Evolutionary conservation across 2,888 invertebrate genomes (phyloP).

Genomic region (Trichopoda pennipes): DNA sequence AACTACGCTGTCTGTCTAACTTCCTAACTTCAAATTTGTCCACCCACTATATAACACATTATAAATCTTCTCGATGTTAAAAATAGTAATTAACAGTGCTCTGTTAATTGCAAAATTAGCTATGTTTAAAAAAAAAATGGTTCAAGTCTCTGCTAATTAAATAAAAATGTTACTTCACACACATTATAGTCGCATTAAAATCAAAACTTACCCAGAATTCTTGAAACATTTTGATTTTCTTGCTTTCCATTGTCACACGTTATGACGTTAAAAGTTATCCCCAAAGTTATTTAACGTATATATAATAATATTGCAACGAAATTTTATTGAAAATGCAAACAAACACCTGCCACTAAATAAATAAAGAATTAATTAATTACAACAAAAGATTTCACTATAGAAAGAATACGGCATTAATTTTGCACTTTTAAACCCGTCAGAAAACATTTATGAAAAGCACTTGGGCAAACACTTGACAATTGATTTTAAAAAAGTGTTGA

Average conservation of each 20-base stretch:
- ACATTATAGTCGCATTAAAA: neutral
- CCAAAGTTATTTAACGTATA: constrained; percentile 12
- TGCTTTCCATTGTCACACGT: constrained; percentile 19
- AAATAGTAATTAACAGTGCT: no score
- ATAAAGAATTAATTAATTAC: constrained; percentile 7
- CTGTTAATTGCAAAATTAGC: no score
- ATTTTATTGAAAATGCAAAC: neutral
- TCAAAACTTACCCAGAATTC: constrained; percentile 61
- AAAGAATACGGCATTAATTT: constrained; percentile 23
- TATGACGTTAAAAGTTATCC: constrained; percentile 1
- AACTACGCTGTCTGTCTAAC: no score
- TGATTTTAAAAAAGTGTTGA: constrained; percentile 37
- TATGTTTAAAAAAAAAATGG: no score
- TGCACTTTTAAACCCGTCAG: constrained; percentile 33
- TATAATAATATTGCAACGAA: neutral
- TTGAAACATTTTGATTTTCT: constrained; percentile 50
- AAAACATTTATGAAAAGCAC: neutral
- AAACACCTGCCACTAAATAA: constrained; percentile 48
- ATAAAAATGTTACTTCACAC: no score
- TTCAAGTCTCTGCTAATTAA: no score
- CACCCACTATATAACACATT: no score
- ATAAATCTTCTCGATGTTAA: no score
- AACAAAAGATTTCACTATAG: constrained; percentile 1
- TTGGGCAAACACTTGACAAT: neutral
- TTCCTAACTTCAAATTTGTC: no score